These are phyloP conservation scores for Ceryle rudis DNA, from an alignment of 2,797 vertebrate species.

Conservation along the genomic window DNA sequence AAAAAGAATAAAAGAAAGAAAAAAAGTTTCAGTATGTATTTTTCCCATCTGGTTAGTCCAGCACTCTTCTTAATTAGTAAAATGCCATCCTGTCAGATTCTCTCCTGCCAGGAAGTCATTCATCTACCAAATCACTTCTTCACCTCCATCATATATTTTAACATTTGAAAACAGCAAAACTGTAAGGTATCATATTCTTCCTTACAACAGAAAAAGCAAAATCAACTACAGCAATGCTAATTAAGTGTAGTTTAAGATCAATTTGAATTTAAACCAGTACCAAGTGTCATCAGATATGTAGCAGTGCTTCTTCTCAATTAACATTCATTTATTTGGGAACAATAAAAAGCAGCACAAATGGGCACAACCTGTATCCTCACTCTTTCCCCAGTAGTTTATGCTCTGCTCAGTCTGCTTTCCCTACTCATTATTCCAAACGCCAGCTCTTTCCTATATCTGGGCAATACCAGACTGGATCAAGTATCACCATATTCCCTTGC, in stretches of 20 bases:
- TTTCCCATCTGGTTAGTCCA: conserved; percentile 78
- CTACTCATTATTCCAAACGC: not conserved
- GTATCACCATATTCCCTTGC: not conserved
- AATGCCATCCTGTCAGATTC: conserved; percentile 79
- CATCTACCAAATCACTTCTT: conserved; percentile 80
- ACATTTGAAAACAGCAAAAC: conserved; percentile 74
- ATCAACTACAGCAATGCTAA: conserved; percentile 62
- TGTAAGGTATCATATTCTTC: conserved; percentile 73
- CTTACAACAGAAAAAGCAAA: conserved; percentile 61
- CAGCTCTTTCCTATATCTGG: not conserved
- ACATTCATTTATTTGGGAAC: conserved; percentile 75
- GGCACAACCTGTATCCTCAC: conserved; percentile 57
- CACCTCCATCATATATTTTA: conserved; percentile 76
- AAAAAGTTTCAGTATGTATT: conserved; percentile 75
- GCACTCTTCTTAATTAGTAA: conserved; percentile 82
- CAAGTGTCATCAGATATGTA: conserved; percentile 73
- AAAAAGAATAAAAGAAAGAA: not conserved
- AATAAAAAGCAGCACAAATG: conserved; percentile 68
- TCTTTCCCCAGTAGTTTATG: not conserved
- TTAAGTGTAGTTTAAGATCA: conserved; percentile 75
- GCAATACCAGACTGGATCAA: not conserved
- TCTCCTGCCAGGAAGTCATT: conserved; percentile 80
- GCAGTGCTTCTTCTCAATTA: conserved; percentile 74
- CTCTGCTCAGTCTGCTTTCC: conserved; percentile 17
- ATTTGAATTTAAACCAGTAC: conserved; percentile 73